Conservation (phyloP, 1,140 invertebrate species). For the Drosophila suzukii region DNA sequence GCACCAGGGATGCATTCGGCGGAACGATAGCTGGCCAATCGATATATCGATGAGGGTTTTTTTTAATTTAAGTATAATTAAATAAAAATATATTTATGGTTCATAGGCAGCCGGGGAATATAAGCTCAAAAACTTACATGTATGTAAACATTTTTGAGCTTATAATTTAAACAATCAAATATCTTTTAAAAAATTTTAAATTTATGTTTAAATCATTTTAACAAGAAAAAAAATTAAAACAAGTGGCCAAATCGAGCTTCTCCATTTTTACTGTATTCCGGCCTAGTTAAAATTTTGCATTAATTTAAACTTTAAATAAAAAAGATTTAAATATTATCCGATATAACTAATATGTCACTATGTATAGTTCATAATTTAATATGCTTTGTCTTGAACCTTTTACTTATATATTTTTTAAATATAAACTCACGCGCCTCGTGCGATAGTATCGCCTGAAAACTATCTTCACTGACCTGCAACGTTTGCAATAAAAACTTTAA, state of each 20-base stretch:
- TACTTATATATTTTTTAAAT: neutral
- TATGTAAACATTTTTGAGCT: no score
- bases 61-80: neutral
- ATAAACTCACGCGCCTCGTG: neutral
- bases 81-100: neutral
- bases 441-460: slow-evolving; percentile 26
- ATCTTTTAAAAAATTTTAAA: no score
- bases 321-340: no score
- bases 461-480: slow-evolving; percentile 27
- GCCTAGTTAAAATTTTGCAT: no score
- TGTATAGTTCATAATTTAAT: neutral
- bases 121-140: no score
- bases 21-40: slow-evolving; percentile 10
- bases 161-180: no score
- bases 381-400: neutral
- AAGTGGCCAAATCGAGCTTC: no score
- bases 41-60: slow-evolving; percentile 15
- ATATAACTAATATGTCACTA: no score
- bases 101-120: no score
- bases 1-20: slow-evolving; percentile 69
- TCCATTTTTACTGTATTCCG: no score
- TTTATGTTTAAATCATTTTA: no score
- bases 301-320: no score
- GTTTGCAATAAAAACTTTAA: slow-evolving; percentile 32
- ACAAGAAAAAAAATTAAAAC: neutral